Percentiles rank a stretch among this genome's conserved stretches.
Evolutionary conservation across 2,113 vertebrate species (phyloP).

Genomic region (Sylvia atricapilla): DNA sequence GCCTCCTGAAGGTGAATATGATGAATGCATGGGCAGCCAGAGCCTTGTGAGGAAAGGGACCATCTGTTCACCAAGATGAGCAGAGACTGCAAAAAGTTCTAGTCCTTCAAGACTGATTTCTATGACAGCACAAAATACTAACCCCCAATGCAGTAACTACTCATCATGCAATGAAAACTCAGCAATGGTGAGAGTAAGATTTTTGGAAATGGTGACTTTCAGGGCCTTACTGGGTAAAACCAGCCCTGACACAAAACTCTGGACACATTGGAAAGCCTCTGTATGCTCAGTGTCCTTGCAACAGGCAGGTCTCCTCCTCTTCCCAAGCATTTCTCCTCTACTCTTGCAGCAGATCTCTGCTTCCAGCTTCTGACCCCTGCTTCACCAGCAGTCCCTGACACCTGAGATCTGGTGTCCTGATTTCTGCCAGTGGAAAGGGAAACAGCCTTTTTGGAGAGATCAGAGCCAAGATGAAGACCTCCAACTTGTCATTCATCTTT

Average conservation of each 20-base stretch:
- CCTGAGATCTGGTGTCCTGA: background rate
- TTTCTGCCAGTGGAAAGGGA: background rate
- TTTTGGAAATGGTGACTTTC: background rate
- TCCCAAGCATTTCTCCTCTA: background rate
- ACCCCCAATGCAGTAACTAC: background rate
- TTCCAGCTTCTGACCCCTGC: background rate
- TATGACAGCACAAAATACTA: background rate
- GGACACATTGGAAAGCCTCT: background rate
- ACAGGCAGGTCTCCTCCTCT: background rate
- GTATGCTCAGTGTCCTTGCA: accelerated
- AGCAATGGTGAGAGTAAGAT: background rate
- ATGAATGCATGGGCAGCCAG: background rate
- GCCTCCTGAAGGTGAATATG: background rate
- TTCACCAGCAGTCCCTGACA: background rate
- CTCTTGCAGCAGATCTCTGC: background rate
- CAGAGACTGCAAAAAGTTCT: background rate
- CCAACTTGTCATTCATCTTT: background rate
- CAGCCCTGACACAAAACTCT: background rate
- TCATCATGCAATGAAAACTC: background rate
- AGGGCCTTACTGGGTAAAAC: background rate
- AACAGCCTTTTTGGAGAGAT: background rate
- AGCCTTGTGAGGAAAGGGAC: background rate
- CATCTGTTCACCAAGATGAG: background rate
- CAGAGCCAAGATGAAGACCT: background rate
- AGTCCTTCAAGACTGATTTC: background rate